Conservation (phyloP, 2,888 invertebrate genomes). For the Machimus atricapillus region DNA sequence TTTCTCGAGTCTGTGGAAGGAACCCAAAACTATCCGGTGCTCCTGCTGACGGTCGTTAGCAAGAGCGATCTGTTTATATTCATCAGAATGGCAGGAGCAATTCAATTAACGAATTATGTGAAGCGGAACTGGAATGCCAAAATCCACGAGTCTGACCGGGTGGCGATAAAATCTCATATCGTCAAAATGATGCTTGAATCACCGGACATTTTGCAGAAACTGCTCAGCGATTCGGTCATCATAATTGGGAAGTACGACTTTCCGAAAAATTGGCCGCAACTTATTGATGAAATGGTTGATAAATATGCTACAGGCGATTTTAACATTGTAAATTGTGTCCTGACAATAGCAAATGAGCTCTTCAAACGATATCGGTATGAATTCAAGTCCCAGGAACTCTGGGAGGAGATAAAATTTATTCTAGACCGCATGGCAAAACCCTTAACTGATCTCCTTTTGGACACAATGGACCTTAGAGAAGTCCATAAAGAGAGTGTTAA, state of each 20-base stretch:
- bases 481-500: constrained; percentile 80
- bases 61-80: constrained; percentile 81
- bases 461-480: constrained; percentile 81
- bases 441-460: constrained; percentile 90
- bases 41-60: constrained; percentile 85
- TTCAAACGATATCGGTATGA: constrained; percentile 96
- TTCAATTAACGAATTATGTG: constrained; percentile 96
- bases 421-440: constrained; percentile 92
- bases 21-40: constrained; percentile 88
- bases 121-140: constrained; percentile 91
- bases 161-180: constrained; percentile 82
- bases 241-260: constrained; percentile 97
- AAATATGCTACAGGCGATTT: constrained; percentile 93
- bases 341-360: constrained; percentile 94
- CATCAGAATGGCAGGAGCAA: constrained; percentile 87
- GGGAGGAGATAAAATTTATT: constrained; percentile 97
- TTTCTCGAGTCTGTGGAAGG: constrained; percentile 88
- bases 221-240: constrained; percentile 93
- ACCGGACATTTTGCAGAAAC: constrained; percentile 89
- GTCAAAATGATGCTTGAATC: constrained; percentile 92
- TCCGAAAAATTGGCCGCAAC: constrained; percentile 93
- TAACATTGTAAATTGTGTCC: constrained; percentile 90
- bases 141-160: constrained; percentile 81
- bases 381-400: constrained; percentile 92
- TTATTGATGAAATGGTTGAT: constrained; percentile 92